These are phyloP conservation scores for Campoletis raptor DNA, from an alignment of 2,888 invertebrate species.

Conservation along the genomic window DNA sequence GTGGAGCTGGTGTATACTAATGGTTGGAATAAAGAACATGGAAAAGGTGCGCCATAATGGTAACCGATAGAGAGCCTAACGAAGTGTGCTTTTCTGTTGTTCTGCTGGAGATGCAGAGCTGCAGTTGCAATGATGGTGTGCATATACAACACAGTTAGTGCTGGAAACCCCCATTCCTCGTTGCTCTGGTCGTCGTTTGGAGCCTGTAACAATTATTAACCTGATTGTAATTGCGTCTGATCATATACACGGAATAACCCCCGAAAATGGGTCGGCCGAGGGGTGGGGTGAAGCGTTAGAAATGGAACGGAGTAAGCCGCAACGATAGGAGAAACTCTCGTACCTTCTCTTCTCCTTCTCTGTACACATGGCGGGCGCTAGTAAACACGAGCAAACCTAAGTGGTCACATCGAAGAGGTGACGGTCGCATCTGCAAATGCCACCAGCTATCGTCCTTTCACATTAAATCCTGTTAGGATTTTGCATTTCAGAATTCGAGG, in stretches of 20 bases:
- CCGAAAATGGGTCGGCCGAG: constrained; percentile 64
- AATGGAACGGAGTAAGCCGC: constrained; percentile 50
- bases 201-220: constrained; percentile 82
- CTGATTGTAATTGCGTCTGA: constrained; percentile 83
- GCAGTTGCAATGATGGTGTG: constrained; percentile 36
- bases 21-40: constrained; percentile 38
- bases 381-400: constrained; percentile 43
- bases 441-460: constrained; percentile 51
- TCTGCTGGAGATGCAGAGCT: constrained; percentile 34
- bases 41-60: constrained; percentile 37
- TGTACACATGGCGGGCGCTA: constrained; percentile 31
- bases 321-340: constrained; percentile 52
- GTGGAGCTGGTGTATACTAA: constrained; percentile 23
- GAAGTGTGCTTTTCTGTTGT: constrained; percentile 72
- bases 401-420: constrained; percentile 68
- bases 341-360: constrained; percentile 7
- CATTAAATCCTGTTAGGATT: constrained; percentile 77
- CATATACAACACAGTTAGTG: constrained; percentile 33
- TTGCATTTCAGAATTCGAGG: constrained; percentile 70
- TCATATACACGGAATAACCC: constrained; percentile 79
- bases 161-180: constrained; percentile 66
- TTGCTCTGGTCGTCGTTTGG: constrained; percentile 68
- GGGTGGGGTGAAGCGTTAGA: constrained; percentile 43
- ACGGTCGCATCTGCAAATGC: constrained; percentile 70
- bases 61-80: constrained; percentile 69